These are phyloP conservation scores for Machimus rusticus DNA, from an alignment of 2,888 invertebrate species.

Conservation along the genomic window DNA sequence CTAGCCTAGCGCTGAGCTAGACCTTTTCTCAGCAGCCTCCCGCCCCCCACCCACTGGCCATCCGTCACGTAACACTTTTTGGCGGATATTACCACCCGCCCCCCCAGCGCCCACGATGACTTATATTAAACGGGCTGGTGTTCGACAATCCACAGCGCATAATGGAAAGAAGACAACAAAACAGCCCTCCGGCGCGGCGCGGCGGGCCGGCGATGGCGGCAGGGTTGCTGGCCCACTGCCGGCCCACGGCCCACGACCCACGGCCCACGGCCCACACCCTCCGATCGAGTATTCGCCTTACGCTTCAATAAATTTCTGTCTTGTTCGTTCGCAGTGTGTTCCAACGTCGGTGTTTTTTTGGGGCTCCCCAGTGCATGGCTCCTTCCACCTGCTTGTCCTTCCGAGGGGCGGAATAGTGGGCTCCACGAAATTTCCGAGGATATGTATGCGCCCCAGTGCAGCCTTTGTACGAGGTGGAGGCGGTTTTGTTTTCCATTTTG, in stretches of 20 bases:
- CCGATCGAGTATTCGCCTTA: conserved; percentile 41
- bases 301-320: conserved; percentile 46
- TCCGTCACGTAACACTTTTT: conserved; percentile 42
- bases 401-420: conserved; percentile 24
- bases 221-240: neutral
- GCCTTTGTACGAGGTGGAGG: conserved; percentile 23
- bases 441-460: conserved; percentile 28
- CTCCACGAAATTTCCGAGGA: conserved; percentile 26
- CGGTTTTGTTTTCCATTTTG: conserved; percentile 35
- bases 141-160: conserved; percentile 33
- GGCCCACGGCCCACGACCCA: neutral
- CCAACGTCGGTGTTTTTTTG: conserved; percentile 14
- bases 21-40: conserved; percentile 36
- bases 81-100: conserved; percentile 19
- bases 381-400: neutral
- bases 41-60: neutral
- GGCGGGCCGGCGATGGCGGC: neutral
- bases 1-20: conserved; percentile 28
- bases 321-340: conserved; percentile 38
- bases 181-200: neutral
- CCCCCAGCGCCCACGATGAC: conserved; percentile 13
- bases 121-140: conserved; percentile 33
- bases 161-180: conserved; percentile 36
- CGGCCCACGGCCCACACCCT: neutral
- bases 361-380: conserved; percentile 27